Conservation (phyloP, 2,113 vertebrate species). For the Trinectes maculatus region DNA sequence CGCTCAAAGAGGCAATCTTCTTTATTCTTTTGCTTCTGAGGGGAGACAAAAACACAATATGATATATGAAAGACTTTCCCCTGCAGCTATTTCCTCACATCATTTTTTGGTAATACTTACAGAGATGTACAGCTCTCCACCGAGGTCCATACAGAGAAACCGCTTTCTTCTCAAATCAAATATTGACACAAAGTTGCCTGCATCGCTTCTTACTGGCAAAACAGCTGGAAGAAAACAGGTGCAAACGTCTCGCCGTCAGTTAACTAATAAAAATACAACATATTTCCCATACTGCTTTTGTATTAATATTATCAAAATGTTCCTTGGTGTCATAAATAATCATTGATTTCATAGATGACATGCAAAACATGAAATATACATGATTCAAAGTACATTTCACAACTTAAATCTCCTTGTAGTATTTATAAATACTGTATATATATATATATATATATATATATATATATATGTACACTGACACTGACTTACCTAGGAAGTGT, state of each 20-base stretch:
- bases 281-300: background rate
- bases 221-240: constrained; percentile 44
- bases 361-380: background rate
- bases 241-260: background rate
- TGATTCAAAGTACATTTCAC: background rate
- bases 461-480: no score
- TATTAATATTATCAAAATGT: background rate
- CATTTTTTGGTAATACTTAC: constrained; percentile 81
- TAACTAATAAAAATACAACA: background rate
- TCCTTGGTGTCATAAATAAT: background rate
- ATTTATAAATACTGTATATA: no score
- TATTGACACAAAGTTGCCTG: constrained; percentile 82
- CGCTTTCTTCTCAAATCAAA: constrained; percentile 83
- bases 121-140: constrained; percentile 82
- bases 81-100: background rate
- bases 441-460: no score
- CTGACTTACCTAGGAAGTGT: constrained; percentile 87
- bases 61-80: background rate
- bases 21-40: constrained; percentile 44
- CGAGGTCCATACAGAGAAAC: constrained; percentile 85
- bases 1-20: constrained; percentile 50
- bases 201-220: constrained; percentile 78
- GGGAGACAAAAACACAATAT: background rate
- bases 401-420: no score
- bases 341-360: constrained; percentile 9